Conservation (phyloP, 2,888 invertebrate genomes). For the Sarcophaga rosellei region DNA sequence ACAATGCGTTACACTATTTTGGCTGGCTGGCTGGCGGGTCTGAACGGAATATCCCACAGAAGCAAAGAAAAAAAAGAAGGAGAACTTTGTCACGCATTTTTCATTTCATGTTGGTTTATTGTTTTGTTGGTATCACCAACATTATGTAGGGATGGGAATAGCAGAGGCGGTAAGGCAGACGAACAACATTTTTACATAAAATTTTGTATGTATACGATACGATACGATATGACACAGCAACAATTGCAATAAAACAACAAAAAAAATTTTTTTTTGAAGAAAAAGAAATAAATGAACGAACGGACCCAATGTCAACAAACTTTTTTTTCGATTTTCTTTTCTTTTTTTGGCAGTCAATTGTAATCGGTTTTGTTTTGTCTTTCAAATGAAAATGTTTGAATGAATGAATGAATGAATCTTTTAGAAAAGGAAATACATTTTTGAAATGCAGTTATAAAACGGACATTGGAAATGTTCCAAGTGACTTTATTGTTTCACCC, state of each 20-base stretch:
- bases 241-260: not conserved
- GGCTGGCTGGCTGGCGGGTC: too few relatives aligned
- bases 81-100: too few relatives aligned
- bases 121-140: too few relatives aligned
- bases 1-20: conserved; percentile 21
- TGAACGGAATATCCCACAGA: too few relatives aligned
- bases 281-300: not conserved
- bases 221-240: too few relatives aligned
- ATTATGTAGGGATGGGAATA: too few relatives aligned
- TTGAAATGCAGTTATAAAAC: conserved; percentile 29
- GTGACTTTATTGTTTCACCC: too few relatives aligned
- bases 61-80: too few relatives aligned
- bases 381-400: not conserved
- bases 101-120: too few relatives aligned
- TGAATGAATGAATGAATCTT: conserved; percentile 35
- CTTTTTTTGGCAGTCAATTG: conserved; percentile 51
- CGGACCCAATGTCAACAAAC: conserved; percentile 62
- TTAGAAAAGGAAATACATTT: conserved; percentile 33
- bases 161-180: too few relatives aligned
- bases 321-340: not conserved
- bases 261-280: not conserved
- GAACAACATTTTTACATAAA: too few relatives aligned
- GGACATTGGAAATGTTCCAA: conserved; percentile 43
- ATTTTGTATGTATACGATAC: too few relatives aligned
- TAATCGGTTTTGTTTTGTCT: conserved; percentile 9